A percentile compares a stretch with the other conserved stretches of the same genome.
Evolutionary conservation across 2,888 invertebrate genomes (phyloP).

Genomic region (Megaustenia siamemsis): DNA sequence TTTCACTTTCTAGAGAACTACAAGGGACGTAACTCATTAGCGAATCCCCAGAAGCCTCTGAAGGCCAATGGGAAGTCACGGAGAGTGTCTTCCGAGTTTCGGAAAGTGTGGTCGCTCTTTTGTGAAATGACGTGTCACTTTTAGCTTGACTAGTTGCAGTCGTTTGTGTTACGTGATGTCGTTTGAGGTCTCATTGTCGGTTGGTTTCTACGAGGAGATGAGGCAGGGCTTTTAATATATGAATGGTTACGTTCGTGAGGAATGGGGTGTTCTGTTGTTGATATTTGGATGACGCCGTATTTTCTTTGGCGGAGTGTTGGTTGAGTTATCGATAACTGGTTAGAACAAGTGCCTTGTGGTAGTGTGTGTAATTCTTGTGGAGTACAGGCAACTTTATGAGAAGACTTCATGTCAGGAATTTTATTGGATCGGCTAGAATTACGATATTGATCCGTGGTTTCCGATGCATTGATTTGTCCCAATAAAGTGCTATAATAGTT

Average conservation of each 20-base stretch:
- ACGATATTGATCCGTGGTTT: no score
- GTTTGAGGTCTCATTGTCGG: not conserved
- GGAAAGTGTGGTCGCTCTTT: not conserved
- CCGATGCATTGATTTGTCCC: no score
- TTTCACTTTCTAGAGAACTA: not conserved
- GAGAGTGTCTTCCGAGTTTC: not conserved
- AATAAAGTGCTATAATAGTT: no score
- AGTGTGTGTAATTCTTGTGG: no score
- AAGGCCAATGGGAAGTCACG: no score
- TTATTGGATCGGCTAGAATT: no score
- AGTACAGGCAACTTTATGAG: no score
- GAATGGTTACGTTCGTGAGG: no score
- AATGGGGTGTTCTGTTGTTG: not conserved
- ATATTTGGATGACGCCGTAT: not conserved
- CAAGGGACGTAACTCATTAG: not conserved
- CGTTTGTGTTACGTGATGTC: no score
- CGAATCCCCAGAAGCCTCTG: not conserved
- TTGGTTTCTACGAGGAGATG: not conserved
- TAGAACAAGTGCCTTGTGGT: not conserved
- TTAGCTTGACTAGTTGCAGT: no score
- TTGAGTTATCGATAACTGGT: not conserved
- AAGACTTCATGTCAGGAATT: no score
- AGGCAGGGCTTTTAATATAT: not conserved
- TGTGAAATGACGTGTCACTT: no score
- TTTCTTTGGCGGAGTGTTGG: not conserved